Conservation (phyloP, 2,797 vertebrate genomes). For the Harpagifer antarcticus region DNA sequence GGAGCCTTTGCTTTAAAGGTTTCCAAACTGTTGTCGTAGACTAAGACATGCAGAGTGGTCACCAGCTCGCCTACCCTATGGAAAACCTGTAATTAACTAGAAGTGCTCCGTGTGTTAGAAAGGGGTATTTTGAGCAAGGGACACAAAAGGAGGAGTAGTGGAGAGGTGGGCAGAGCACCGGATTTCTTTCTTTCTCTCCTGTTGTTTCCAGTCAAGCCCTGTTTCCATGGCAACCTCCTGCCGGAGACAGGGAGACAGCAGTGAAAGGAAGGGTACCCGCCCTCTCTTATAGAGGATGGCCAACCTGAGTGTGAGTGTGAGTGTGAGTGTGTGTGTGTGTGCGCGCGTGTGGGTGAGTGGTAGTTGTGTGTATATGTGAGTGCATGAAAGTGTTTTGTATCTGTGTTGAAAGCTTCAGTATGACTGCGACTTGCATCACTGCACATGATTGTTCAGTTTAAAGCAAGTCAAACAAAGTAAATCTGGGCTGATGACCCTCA, state of each 20-base stretch:
- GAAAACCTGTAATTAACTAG: constrained; percentile 81
- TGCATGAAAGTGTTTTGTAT: constrained; percentile 38
- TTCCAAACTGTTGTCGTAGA: constrained; percentile 59
- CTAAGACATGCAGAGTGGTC: constrained; percentile 73
- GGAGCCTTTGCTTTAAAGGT: constrained; percentile 71
- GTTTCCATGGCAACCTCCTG: constrained; percentile 90
- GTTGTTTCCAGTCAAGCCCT: constrained; percentile 90
- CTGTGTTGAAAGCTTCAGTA: constrained; percentile 53
- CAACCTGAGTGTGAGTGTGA: constrained; percentile 80
- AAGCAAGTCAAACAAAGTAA: constrained; percentile 36
- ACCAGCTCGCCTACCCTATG: constrained; percentile 63
- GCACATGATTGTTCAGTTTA: constrained; percentile 29
- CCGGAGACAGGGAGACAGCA: constrained; percentile 85
- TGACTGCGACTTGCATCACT: constrained; percentile 46
- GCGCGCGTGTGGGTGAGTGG: constrained; percentile 30
- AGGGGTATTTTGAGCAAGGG: constrained; percentile 75
- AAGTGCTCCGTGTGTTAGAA: constrained; percentile 71
- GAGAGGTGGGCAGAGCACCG: constrained; percentile 84
- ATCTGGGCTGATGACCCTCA: constrained; percentile 20
- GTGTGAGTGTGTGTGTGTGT: constrained; percentile 42
- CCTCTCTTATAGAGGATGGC: constrained; percentile 85
- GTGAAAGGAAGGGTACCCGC: constrained; percentile 85
- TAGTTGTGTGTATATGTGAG: constrained; percentile 31
- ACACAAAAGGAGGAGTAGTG: constrained; percentile 82
- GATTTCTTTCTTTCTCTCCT: constrained; percentile 86